Evolutionary conservation across 2,797 vertebrate genomes (phyloP).

Genomic region (Myripristis jacobus): DNA sequence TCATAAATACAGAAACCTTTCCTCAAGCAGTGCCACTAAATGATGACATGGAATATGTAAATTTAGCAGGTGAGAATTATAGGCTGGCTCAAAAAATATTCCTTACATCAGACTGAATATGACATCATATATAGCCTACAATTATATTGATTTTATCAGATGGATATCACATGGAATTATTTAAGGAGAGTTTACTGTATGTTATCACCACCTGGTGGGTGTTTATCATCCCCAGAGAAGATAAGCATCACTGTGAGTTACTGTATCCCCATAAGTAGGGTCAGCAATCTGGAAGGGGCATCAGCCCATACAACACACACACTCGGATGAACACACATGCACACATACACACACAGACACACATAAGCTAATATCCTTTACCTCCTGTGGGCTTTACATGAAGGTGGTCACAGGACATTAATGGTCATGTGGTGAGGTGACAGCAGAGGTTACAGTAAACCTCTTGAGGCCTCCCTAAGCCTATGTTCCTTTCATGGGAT

Average conservation of each 20-base stretch:
- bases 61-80: neutral
- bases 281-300: constrained; percentile 14
- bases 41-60: constrained; percentile 17
- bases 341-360: constrained; percentile 19
- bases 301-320: neutral
- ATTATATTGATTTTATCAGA: constrained; percentile 3
- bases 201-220: neutral
- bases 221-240: neutral
- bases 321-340: constrained; percentile 1
- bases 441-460: constrained; percentile 46
- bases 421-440: constrained; percentile 33
- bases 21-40: neutral
- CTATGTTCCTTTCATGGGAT: constrained; percentile 40
- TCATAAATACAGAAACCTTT: neutral
- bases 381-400: constrained; percentile 16
- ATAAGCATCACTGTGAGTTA: neutral
- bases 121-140: neutral
- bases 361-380: neutral
- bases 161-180: constrained; percentile 5
- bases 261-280: neutral
- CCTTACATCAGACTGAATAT: constrained; percentile 18
- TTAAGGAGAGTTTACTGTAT: neutral
- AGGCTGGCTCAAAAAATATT: neutral
- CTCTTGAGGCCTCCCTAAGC: constrained; percentile 26
- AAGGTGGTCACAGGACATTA: constrained; percentile 34